These are phyloP conservation scores for Tinea pellionella DNA, from an alignment of 2,888 invertebrate species.

Conservation along the genomic window DNA sequence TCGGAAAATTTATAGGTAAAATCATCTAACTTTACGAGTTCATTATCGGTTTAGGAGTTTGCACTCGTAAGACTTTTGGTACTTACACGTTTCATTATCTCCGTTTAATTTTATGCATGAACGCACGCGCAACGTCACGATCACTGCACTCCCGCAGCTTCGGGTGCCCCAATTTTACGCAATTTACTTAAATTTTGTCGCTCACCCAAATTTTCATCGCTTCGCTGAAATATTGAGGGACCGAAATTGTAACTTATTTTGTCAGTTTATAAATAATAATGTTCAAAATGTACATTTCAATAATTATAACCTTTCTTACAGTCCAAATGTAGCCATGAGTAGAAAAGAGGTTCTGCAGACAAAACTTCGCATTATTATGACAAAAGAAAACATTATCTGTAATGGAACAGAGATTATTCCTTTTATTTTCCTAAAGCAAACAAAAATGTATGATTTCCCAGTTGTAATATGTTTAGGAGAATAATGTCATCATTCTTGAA, in stretches of 20 bases:
- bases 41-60: not conserved
- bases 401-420: slow-evolving; percentile 5
- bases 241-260: not conserved
- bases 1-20: not conserved
- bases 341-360: not conserved
- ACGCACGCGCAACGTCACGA: slow-evolving; percentile 39
- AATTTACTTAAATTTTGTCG: slow-evolving; percentile 21
- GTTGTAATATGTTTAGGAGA: slow-evolving; percentile 8
- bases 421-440: not conserved
- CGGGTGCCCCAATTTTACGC: slow-evolving; percentile 22
- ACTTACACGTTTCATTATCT: slow-evolving; percentile 53
- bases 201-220: slow-evolving; percentile 14
- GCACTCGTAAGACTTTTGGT: slow-evolving; percentile 23
- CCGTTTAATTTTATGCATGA: slow-evolving; percentile 67
- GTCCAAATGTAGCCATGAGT: no score
- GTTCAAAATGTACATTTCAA: not conserved
- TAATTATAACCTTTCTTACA: no score
- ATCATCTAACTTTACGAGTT: not conserved
- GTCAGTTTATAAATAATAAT: not conserved
- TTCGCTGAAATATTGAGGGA: slow-evolving; percentile 13
- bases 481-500: not conserved
- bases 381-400: not conserved
- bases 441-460: slow-evolving; percentile 6
- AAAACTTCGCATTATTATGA: not conserved
- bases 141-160: slow-evolving; percentile 21